phyloP scores from a whole-genome alignment of 2,888 invertebrate genomes.

The Cremastinae sp. region DNA sequence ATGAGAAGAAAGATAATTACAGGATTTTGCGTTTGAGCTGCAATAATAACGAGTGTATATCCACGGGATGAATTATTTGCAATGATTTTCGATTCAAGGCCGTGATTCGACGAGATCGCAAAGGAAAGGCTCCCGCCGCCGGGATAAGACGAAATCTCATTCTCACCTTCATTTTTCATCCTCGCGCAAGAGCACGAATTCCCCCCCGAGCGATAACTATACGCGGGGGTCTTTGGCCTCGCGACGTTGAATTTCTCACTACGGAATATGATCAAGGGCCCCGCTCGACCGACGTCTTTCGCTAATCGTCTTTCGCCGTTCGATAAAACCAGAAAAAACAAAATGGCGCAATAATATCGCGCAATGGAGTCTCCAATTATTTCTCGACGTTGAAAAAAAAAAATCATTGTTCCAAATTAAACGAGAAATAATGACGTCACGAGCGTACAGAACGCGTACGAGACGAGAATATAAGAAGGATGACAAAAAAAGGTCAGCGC shows the following conservation, averaged over 20 bases:
- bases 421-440: constrained; percentile 18
- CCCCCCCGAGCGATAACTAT: background rate
- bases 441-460: no score
- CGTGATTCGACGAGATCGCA: constrained; percentile 3
- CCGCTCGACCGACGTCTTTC: constrained; percentile 12
- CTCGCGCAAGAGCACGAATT: background rate
- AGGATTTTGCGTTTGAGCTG: no score
- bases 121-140: constrained; percentile 18
- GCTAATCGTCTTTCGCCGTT: constrained; percentile 21
- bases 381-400: no score
- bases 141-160: constrained; percentile 39
- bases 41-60: no score
- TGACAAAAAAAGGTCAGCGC: background rate
- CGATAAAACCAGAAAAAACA: no score
- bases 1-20: no score
- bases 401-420: background rate
- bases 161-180: constrained; percentile 37
- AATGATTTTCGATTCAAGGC: background rate
- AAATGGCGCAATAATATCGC: no score
- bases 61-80: constrained; percentile 19
- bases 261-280: constrained; percentile 36
- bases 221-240: background rate
- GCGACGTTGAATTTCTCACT: constrained; percentile 12
- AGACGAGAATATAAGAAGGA: background rate
- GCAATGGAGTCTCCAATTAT: no score